These are phyloP conservation scores for Drosophila mojavensis DNA, from an alignment of 1,140 invertebrate species.

Conservation along the genomic window DNA sequence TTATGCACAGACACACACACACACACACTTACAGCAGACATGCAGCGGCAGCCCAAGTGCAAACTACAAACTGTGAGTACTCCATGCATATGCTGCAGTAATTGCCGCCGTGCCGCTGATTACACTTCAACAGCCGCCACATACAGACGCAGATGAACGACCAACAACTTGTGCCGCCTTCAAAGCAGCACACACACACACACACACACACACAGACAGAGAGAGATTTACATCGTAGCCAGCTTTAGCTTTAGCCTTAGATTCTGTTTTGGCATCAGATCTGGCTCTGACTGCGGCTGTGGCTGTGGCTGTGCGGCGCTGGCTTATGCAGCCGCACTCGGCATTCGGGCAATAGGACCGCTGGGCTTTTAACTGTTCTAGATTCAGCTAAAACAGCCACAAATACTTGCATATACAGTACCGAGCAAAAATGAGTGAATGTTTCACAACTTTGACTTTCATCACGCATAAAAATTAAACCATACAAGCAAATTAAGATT, in stretches of 20 bases:
- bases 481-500: no score
- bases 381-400: conserved; percentile 52
- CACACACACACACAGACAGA: conserved; percentile 39
- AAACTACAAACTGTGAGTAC: conserved; percentile 50
- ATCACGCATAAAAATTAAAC: no score
- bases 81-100: conserved; percentile 72
- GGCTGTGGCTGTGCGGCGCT: conserved; percentile 1
- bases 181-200: conserved; percentile 5
- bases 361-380: conserved; percentile 78
- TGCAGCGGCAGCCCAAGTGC: conserved; percentile 38
- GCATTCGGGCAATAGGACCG: conserved; percentile 44
- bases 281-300: conserved; percentile 1
- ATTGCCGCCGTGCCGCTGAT: conserved; percentile 81
- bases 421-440: no score
- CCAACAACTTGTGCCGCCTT: conserved; percentile 50
- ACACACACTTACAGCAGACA: conserved; percentile 13
- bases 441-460: no score
- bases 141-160: conserved; percentile 49
- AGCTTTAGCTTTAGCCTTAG: conserved; percentile 36
- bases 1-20: conserved; percentile 40
- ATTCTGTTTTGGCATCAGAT: conserved; percentile 44
- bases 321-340: conserved; percentile 35
- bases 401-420: conserved; percentile 44
- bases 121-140: conserved; percentile 73
- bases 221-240: conserved; percentile 6